Evolutionary conservation across 2,113 vertebrate genomes (phyloP).

Genomic region (Ibidorhyncha struthersii): DNA sequence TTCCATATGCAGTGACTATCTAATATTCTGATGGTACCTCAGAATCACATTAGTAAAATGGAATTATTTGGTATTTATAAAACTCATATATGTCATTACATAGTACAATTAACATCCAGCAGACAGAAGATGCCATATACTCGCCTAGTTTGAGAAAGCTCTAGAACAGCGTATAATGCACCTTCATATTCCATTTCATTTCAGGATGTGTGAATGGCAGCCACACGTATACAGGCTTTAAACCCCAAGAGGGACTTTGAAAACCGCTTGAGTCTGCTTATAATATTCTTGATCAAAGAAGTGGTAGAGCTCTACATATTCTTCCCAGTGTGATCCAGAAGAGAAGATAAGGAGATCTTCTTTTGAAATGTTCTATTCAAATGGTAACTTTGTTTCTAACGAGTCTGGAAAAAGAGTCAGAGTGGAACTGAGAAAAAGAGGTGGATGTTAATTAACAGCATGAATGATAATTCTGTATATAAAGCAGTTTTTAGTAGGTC

Average conservation of each 20-base stretch:
- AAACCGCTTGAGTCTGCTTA: constrained; percentile 30
- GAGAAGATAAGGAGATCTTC: background rate
- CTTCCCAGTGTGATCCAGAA: background rate
- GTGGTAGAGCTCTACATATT: background rate
- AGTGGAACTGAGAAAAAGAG: constrained; percentile 24
- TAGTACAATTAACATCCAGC: background rate
- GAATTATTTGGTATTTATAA: background rate
- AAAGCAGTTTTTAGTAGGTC: constrained; percentile 21
- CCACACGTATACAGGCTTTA: background rate
- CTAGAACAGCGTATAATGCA: background rate
- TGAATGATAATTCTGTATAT: background rate
- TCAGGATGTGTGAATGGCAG: background rate
- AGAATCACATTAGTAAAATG: background rate
- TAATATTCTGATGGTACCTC: background rate
- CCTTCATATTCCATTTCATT: background rate
- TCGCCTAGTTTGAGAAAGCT: background rate
- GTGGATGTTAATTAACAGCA: constrained; percentile 37
- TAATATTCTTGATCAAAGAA: constrained; percentile 1
- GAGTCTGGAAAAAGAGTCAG: background rate
- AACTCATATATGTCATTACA: background rate
- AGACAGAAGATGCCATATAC: background rate
- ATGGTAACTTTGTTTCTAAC: background rate
- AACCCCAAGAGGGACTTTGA: background rate
- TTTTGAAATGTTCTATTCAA: constrained; percentile 24
- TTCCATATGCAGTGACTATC: background rate